Evolutionary conservation across 2,888 invertebrate genomes (phyloP).

Genomic region (Eristalis tenax): DNA sequence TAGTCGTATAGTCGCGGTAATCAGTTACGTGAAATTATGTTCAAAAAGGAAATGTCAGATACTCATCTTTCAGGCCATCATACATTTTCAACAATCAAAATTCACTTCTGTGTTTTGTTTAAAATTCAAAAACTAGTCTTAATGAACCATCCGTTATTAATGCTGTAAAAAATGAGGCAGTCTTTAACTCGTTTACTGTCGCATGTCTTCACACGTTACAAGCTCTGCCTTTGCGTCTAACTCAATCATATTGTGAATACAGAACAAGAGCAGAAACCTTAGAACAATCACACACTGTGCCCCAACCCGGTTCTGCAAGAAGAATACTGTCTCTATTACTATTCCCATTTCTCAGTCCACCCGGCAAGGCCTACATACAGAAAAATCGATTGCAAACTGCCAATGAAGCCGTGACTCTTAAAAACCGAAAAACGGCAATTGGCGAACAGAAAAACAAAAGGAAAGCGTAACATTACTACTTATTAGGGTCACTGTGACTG

Average conservation of each 20-base stretch:
- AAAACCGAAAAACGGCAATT: neutral
- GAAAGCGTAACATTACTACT: slow-evolving; percentile 37
- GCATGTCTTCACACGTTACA: no score
- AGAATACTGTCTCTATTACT: slow-evolving; percentile 31
- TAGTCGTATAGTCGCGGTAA: no score
- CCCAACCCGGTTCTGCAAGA: neutral
- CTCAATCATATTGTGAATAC: neutral
- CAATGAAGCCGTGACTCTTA: slow-evolving; percentile 29
- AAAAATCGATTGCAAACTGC: slow-evolving; percentile 41
- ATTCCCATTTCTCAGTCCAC: slow-evolving; percentile 19
- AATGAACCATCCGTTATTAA: no score
- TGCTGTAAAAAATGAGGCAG: no score
- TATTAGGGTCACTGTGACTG: slow-evolving; percentile 64
- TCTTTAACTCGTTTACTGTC: no score
- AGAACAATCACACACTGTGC: neutral
- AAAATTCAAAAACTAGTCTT: no score
- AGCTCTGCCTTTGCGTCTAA: neutral
- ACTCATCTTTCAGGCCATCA: no score
- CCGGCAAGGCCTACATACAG: slow-evolving; percentile 13
- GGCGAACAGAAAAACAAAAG: neutral
- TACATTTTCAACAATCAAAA: no score
- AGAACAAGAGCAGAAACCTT: neutral
- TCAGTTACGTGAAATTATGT: no score
- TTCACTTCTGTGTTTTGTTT: no score
- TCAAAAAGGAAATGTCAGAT: no score